Percentiles rank a stretch among this genome's conserved stretches.
These are phyloP conservation scores for Meloidogyne hapla DNA, from an alignment of 1,140 invertebrate species.

Conservation along the genomic window DNA sequence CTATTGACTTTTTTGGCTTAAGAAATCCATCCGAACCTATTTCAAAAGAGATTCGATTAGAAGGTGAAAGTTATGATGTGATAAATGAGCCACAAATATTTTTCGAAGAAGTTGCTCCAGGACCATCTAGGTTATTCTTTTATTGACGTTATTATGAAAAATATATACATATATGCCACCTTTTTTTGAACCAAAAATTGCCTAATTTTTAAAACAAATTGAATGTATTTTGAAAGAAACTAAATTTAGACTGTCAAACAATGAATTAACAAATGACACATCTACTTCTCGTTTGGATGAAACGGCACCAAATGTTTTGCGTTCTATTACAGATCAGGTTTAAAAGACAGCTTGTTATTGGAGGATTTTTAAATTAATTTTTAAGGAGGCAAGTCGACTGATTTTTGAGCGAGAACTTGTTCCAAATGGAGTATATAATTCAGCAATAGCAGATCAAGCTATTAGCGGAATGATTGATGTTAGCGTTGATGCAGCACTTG, in stretches of 20 bases:
- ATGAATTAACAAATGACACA: neutral
- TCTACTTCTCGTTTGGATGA: neutral
- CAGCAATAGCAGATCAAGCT: slow-evolving; percentile 42
- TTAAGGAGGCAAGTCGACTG: slow-evolving; percentile 18
- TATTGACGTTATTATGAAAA: too few species aligned
- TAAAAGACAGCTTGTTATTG: too few species aligned
- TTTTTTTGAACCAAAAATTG: too few species aligned
- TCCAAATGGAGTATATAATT: slow-evolving; percentile 39
- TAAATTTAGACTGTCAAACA: neutral
- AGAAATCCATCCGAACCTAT: neutral
- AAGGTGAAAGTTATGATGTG: neutral
- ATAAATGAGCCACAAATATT: slow-evolving; percentile 15
- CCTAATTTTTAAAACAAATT: too few species aligned
- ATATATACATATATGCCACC: too few species aligned
- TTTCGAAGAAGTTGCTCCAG: slow-evolving; percentile 17
- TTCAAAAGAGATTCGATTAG: neutral
- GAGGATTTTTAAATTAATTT: neutral
- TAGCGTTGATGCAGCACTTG: slow-evolving; percentile 45
- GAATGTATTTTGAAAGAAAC: too few species aligned
- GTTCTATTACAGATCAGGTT: slow-evolving; percentile 19
- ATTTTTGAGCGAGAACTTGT: slow-evolving; percentile 49
- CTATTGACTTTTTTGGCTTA: slow-evolving; percentile 24
- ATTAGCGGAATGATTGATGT: slow-evolving; percentile 47
- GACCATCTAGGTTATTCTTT: slow-evolving; percentile 26
- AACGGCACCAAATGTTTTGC: neutral